Percentiles rank a stretch among this genome's conserved stretches.
Evolutionary conservation across 2,113 vertebrate species (phyloP).

Genomic region (Nannobrachium achirus): DNA sequence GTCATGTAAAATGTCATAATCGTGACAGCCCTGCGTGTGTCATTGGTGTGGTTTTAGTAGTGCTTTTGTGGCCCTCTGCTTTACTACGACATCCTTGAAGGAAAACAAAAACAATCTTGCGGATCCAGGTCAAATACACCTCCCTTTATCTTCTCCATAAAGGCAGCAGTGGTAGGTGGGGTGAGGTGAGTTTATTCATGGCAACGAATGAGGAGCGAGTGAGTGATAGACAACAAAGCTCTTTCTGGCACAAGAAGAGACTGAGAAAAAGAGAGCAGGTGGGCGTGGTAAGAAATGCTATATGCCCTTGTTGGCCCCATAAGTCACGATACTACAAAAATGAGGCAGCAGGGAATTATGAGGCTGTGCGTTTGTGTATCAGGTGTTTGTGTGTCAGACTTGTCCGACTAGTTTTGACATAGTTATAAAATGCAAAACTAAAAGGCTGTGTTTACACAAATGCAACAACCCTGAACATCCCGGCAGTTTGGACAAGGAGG

Average conservation of each 20-base stretch:
- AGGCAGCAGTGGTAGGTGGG: constrained; percentile 11
- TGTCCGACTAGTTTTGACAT: constrained; percentile 41
- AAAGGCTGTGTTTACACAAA: constrained; percentile 30
- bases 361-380: background rate
- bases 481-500: constrained; percentile 10
- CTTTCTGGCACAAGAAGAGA: background rate
- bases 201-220: background rate
- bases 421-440: background rate
- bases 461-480: background rate
- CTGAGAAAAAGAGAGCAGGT: background rate
- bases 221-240: background rate
- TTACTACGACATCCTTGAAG: background rate
- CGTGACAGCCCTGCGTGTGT: too few species aligned
- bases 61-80: constrained; percentile 9
- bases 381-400: constrained; percentile 10
- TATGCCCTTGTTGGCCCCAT: background rate
- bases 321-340: background rate
- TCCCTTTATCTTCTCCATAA: background rate
- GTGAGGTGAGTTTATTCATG: background rate
- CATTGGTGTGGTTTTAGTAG: background rate
- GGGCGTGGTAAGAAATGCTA: constrained; percentile 11
- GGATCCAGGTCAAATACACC: constrained; percentile 23
- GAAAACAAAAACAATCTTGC: background rate
- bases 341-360: too few species aligned
- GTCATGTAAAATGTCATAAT: too few species aligned